Evolutionary conservation across 37 sponge, comb jelly and placozoan species (phyloP), one percentile per base, ranked within the genome.

Genomic region (Oopsacas minuta): DNA sequence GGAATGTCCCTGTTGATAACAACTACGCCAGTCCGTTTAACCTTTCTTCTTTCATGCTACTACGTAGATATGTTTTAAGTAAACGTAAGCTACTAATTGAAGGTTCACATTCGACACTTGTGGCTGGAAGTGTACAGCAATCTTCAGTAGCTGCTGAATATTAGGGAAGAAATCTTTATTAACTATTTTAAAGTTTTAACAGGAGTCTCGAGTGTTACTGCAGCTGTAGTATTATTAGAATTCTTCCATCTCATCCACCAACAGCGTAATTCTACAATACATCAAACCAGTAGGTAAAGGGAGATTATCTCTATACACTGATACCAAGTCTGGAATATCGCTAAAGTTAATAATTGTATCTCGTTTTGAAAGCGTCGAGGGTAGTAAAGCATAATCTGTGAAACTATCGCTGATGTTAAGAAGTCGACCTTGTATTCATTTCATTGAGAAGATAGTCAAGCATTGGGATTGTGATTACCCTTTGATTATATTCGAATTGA

Each of bases 41-140:
- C 7, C 35, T 35, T 28, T 23, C 35, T 36, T 82, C 82, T 28
- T 28, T n/a, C 82, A 82, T 82, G 82, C 37, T 82, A 28, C 82
- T 82, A 82, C 82, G 35, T 36, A 82, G 36, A 28, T 82, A 8
- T 82, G 82, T 82, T 36, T 82, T 82, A 82, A 82, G 82, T 35
- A 36, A 36, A 0, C 82, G 82, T 36, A 82, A 36, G 37, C 82
- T 1, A 36, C 82, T 82, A 36, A 82, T 12, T 35, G 82, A 82
- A 82, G 1, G 82, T 82, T 82, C 82, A 8, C 82, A 82, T 82
- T 82, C 82, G 0, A 82, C 82, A 7, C 82, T 82, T 82, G 82
- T 82, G 30, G 36, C 82, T 3, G 82, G 82, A 36, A 82, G 23
- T 82, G 82, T 82, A 32, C 81, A 34, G 81, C 81, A 75, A 75